Base-by-base conservation (phyloP, 2,888 invertebrate genomes). In the Tipula lateralis region DNA sequence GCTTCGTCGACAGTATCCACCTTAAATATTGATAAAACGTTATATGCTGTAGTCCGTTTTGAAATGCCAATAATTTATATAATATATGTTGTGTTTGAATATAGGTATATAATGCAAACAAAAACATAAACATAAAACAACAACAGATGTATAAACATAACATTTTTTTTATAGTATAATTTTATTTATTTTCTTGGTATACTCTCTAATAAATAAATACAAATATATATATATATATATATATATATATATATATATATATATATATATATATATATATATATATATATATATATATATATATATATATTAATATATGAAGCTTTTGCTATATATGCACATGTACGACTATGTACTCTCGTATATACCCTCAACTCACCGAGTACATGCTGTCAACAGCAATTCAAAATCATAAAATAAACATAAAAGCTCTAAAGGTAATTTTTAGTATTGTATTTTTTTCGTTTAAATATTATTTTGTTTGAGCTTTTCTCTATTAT, bases 341-440 rank as follows among this genome's bases (percentile, higher is more conserved):
- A 5, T 32, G 32, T 32, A 7, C 3, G 32, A 5, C 4, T 32
- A 7, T 32, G 32, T 32, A 32, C 7, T 32, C 4, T 32, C n/a
- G 2, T 39, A 39, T 13, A 44, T 66, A 24, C 24, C 7, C 66
- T 24, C 66, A 66, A 66, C 66, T 24, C 24, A 66, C 66, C 24
- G 66, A 66, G 24, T 66, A 66, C 66, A 66, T 66, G 66, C 66
- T 66, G 66, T 66, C 66, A 66, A 66, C 66, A 66, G 66, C 66
- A 66, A 66, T 66, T 66, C 66, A 66, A 66, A 66, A 66, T 9
- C 66, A 66, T 66, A 66, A 66, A 24, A 66, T 66, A 66, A 66
- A 66, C 66, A 66, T 66, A 66, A 66, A 66, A 66, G 66, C 66
- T 66, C 66, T 66, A 66, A 66, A 66, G 66, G 24, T 66, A 66